Conservation (phyloP, 2,113 vertebrate species). For the Crotophaga sulcirostris region DNA sequence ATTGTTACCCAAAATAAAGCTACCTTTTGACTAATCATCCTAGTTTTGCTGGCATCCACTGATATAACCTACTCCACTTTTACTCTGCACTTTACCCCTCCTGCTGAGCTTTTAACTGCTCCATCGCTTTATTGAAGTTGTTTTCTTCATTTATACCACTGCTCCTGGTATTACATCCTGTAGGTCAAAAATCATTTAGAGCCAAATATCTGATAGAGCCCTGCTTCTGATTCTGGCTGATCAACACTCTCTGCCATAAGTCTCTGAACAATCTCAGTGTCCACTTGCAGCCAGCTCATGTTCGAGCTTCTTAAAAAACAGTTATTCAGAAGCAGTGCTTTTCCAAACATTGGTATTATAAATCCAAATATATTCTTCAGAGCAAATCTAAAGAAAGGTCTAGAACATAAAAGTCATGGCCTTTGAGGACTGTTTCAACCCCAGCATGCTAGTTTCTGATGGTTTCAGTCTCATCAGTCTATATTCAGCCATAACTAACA, state of each 20-base stretch:
- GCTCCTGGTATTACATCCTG: background rate
- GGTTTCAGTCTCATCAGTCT: background rate
- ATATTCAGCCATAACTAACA: background rate
- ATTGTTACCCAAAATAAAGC: background rate
- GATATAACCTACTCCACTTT: background rate
- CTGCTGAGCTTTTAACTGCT: background rate
- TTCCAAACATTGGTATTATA: background rate
- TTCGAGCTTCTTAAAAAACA: slow-evolving; percentile 29
- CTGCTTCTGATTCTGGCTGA: slow-evolving; percentile 3
- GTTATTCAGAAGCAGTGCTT: background rate
- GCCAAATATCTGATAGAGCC: background rate
- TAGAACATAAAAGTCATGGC: background rate
- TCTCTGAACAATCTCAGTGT: slow-evolving; percentile 21
- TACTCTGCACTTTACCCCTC: background rate
- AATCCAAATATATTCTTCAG: background rate
- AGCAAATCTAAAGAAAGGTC: background rate
- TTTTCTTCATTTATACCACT: background rate
- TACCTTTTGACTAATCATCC: background rate
- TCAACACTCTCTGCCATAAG: background rate
- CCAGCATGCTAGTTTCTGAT: background rate
- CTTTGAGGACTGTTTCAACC: slow-evolving; percentile 7
- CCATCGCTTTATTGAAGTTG: background rate
- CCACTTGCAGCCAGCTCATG: background rate
- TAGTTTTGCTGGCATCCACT: background rate
- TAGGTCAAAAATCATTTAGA: background rate